Percentiles rank a stretch among this genome's conserved stretches.
These are phyloP conservation scores for Peromyscus aztecus DNA, from an alignment of 2,797 vertebrate species.

Conservation along the genomic window DNA sequence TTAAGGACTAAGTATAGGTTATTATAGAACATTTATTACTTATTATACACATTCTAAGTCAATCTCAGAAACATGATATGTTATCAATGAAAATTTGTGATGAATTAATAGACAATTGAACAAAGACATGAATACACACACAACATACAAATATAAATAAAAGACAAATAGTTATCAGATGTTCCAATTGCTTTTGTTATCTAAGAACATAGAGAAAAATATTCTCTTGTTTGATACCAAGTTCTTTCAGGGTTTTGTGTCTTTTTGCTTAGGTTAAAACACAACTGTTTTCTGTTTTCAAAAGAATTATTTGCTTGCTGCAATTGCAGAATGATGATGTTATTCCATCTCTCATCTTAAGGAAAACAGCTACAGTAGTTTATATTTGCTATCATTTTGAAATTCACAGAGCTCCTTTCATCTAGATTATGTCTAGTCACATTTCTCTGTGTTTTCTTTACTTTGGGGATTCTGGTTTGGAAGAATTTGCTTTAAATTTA, in stretches of 20 bases:
- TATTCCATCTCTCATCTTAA: constrained; percentile 54
- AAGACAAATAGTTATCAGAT: not conserved
- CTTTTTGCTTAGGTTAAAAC: constrained; percentile 53
- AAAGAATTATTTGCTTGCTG: constrained; percentile 54
- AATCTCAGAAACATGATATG: not conserved
- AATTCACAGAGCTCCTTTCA: constrained; percentile 63
- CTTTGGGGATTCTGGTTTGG: constrained; percentile 50
- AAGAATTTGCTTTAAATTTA: constrained; percentile 65
- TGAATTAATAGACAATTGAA: not conserved
- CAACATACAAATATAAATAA: not conserved
- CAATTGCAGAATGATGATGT: not conserved
- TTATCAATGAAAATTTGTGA: constrained; percentile 16
- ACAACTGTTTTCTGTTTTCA: constrained; percentile 27
- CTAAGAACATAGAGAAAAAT: constrained; percentile 40
- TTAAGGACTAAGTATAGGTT: not conserved
- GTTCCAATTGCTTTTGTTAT: constrained; percentile 6
- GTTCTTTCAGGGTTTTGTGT: not conserved
- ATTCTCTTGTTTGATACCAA: not conserved
- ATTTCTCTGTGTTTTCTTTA: constrained; percentile 42
- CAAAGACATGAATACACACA: not conserved
- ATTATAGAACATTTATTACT: constrained; percentile 34
- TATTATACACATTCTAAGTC: constrained; percentile 32
- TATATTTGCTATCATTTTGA: constrained; percentile 49
- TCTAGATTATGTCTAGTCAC: constrained; percentile 61
- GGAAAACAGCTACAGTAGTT: constrained; percentile 51